A percentile compares a stretch with the other conserved stretches of the same genome.
phyloP scores from a whole-genome alignment of 2,113 vertebrate genomes.

The Arenaria interpres region DNA sequence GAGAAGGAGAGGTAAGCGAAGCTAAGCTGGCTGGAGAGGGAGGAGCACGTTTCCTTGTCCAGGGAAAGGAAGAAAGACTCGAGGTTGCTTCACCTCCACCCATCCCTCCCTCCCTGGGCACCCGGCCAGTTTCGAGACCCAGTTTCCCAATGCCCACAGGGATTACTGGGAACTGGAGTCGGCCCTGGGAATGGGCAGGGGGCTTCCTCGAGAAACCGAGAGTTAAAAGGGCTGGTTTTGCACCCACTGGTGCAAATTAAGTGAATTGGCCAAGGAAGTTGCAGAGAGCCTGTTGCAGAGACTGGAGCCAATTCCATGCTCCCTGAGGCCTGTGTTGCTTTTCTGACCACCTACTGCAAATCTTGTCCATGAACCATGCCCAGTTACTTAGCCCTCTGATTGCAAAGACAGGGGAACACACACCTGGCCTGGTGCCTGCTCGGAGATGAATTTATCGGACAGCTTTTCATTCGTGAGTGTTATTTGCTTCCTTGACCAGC shows the following conservation, averaged over 20 bases:
- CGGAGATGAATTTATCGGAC: fast-evolving
- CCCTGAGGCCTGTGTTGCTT: background rate
- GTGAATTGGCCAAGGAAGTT: background rate
- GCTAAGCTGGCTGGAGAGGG: background rate
- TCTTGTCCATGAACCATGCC: background rate
- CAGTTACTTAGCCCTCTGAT: background rate
- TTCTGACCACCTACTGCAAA: background rate
- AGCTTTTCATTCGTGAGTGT: background rate
- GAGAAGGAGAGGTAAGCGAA: background rate
- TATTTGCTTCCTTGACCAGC: background rate
- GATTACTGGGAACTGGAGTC: background rate
- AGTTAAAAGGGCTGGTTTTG: background rate
- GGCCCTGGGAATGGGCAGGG: fast-evolving
- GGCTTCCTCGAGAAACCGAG: fast-evolving
- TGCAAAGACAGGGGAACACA: background rate
- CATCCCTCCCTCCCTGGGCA: background rate
- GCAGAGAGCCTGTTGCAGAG: background rate
- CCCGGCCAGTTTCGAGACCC: fast-evolving
- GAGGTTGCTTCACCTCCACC: background rate
- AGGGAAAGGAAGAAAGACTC: background rate
- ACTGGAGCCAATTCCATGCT: background rate
- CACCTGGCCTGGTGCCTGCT: background rate
- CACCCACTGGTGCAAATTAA: fast-evolving
- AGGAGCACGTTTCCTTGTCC: fast-evolving
- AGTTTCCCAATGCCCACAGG: background rate